Conservation (phyloP, 2,888 invertebrate species). For the Orthosia incerta region DNA sequence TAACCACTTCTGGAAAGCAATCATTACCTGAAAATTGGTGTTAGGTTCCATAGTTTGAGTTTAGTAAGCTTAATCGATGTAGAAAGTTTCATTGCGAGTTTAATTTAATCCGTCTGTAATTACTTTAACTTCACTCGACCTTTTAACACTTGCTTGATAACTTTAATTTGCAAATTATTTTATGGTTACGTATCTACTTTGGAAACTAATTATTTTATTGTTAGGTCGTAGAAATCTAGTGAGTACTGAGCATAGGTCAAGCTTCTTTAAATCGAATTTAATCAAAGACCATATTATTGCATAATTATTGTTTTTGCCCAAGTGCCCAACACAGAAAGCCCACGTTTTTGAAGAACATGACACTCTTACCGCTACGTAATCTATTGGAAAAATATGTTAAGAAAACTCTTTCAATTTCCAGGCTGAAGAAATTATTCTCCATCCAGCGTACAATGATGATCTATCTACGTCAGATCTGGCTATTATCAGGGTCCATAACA, state of each 20-base stretch:
- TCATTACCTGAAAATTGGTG: conserved; percentile 3
- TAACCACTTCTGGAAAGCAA: conserved; percentile 14
- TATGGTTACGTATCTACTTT: background rate
- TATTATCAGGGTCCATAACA: conserved; percentile 79
- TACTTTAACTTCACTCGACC: conserved; percentile 3
- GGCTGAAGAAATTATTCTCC: conserved; percentile 80
- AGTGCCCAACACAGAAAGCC: background rate
- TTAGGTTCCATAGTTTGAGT: conserved; percentile 20
- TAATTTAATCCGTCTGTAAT: conserved; percentile 30
- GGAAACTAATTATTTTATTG: background rate
- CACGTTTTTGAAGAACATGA: background rate
- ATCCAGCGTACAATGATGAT: conserved; percentile 78
- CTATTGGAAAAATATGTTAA: background rate
- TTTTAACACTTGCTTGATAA: background rate
- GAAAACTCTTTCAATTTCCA: conserved; percentile 51
- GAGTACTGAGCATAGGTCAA: background rate
- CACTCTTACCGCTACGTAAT: background rate
- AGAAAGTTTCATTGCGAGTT: conserved; percentile 24
- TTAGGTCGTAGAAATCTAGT: too few relatives aligned
- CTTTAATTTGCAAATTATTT: background rate
- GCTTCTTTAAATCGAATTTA: background rate
- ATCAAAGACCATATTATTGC: background rate
- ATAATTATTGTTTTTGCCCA: background rate
- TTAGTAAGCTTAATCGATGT: conserved; percentile 25
- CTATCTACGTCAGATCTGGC: conserved; percentile 84